These are phyloP conservation scores for Glyphotaelius pellucidus DNA, from an alignment of 2,888 invertebrate species.

Conservation along the genomic window DNA sequence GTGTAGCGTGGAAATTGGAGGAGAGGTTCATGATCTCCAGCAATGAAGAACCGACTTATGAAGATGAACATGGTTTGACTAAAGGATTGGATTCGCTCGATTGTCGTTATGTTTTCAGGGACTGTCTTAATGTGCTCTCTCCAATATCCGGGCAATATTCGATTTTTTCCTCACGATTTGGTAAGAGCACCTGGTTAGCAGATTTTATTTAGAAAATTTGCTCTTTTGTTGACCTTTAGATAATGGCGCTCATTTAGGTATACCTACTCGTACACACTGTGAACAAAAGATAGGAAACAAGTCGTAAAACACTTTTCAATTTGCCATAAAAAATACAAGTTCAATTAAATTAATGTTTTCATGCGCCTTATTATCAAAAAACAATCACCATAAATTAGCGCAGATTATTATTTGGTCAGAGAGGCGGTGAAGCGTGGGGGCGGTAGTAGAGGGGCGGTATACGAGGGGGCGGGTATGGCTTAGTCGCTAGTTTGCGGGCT, in stretches of 20 bases:
- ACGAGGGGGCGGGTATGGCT: neutral
- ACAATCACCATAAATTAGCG: slow-evolving; percentile 7
- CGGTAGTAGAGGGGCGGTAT: neutral
- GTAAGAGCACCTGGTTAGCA: too few species aligned
- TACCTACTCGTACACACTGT: neutral
- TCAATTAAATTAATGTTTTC: neutral
- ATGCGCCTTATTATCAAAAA: slow-evolving; percentile 11
- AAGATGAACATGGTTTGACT: too few species aligned
- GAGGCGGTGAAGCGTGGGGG: neutral
- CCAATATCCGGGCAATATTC: too few species aligned
- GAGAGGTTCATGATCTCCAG: too few species aligned
- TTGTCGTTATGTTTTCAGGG: too few species aligned
- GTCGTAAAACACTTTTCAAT: neutral
- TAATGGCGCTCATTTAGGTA: neutral
- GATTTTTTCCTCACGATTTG: too few species aligned
- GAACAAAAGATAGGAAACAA: neutral
- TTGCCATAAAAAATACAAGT: neutral
- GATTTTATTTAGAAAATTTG: neutral
- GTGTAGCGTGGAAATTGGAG: too few species aligned
- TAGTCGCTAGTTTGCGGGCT: slow-evolving; percentile 39
- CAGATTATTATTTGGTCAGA: slow-evolving; percentile 7
- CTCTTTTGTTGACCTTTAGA: neutral
- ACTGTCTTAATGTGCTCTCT: too few species aligned
- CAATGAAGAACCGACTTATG: too few species aligned
- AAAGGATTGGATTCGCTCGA: too few species aligned